These are phyloP conservation scores for Pogoniulus pusillus DNA, from an alignment of 2,797 vertebrate genomes.

Conservation along the genomic window DNA sequence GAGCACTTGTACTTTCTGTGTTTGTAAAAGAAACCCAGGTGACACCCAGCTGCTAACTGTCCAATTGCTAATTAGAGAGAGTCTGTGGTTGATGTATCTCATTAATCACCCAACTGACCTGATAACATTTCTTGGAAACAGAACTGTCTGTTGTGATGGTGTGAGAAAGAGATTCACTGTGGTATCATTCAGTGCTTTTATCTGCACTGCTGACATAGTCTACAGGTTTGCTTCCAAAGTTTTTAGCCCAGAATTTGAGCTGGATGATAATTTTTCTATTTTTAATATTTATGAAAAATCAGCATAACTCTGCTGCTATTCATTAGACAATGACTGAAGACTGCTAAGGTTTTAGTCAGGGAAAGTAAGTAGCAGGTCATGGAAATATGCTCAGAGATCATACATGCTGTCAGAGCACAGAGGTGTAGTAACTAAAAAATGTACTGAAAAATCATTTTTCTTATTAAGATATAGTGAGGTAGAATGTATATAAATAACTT, in stretches of 20 bases:
- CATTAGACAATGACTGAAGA: neutral
- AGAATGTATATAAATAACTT: neutral
- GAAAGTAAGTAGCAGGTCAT: neutral
- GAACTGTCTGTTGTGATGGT: neutral
- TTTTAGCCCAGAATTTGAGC: neutral
- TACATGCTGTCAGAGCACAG: neutral
- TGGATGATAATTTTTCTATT: neutral
- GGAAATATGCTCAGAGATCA: neutral
- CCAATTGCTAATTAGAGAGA: neutral
- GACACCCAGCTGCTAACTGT: neutral
- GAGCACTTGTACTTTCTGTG: neutral
- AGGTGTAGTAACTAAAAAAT: neutral
- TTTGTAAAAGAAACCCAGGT: slow-evolving; percentile 5
- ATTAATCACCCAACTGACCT: neutral
- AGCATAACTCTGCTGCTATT: neutral
- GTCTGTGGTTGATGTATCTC: neutral
- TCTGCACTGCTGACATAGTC: neutral
- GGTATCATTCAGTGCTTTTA: neutral
- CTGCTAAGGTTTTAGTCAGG: neutral
- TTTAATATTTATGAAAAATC: neutral
- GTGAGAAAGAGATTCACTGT: neutral
- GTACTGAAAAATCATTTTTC: neutral
- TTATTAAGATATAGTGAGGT: neutral
- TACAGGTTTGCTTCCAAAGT: neutral
- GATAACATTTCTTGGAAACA: neutral